phyloP scores from a whole-genome alignment of 2,797 vertebrate species.

The Myoxocephalus aenaeus region DNA sequence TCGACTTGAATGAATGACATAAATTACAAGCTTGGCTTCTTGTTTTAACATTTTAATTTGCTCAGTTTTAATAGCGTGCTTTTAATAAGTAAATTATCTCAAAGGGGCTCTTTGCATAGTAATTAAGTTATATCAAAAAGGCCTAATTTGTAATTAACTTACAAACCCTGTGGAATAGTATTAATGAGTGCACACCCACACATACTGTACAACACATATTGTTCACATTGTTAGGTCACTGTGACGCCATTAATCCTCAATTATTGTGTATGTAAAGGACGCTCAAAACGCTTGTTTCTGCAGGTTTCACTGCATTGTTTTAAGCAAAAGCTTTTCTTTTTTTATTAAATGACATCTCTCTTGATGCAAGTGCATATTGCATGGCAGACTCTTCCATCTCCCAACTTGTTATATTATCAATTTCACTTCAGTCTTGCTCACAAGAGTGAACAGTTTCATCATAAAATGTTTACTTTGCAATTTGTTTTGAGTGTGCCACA shows the following conservation, averaged over 20 bases:
- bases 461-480: constrained; percentile 41
- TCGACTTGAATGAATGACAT: constrained; percentile 4
- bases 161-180: constrained; percentile 29
- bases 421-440: constrained; percentile 29
- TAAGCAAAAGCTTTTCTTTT: background rate
- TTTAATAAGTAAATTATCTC: constrained; percentile 51
- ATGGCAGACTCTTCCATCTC: constrained; percentile 13
- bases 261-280: background rate
- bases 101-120: constrained; percentile 41
- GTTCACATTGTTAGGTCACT: constrained; percentile 30
- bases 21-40: constrained; percentile 1
- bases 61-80: constrained; percentile 26
- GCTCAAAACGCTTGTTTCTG: background rate
- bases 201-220: constrained; percentile 15
- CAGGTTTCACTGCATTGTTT: background rate
- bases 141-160: constrained; percentile 54
- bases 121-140: constrained; percentile 46
- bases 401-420: constrained; percentile 9
- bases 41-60: constrained; percentile 39
- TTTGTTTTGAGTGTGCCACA: constrained; percentile 9
- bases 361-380: background rate
- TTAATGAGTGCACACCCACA: constrained; percentile 27
- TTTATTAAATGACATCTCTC: background rate
- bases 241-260: constrained; percentile 38
- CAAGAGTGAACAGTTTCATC: constrained; percentile 35